phyloP scores from a whole-genome alignment of 2,888 invertebrate genomes.

The Meliscaeva auricollis region DNA sequence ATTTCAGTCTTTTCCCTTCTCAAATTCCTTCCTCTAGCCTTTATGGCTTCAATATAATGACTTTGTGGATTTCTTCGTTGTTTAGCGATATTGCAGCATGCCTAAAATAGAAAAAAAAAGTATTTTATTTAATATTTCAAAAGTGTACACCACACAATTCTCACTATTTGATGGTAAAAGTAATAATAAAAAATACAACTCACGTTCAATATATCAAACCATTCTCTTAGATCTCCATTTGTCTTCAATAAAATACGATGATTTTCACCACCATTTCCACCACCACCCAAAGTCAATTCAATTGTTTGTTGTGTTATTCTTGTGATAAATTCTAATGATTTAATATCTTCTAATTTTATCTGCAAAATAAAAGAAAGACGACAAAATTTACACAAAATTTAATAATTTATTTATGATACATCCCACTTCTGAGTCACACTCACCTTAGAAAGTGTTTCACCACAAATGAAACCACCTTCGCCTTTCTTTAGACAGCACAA shows the following conservation, averaged over 20 bases:
- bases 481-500: slow-evolving; percentile 68
- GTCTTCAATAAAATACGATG: slow-evolving; percentile 65
- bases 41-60: slow-evolving; percentile 65
- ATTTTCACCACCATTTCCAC: slow-evolving; percentile 45
- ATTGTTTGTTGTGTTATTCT: slow-evolving; percentile 69
- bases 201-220: slow-evolving; percentile 72
- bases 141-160: background rate
- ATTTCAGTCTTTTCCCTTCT: slow-evolving; percentile 71
- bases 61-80: slow-evolving; percentile 66
- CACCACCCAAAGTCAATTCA: slow-evolving; percentile 58
- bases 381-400: background rate
- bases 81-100: slow-evolving; percentile 68
- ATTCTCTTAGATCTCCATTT: slow-evolving; percentile 68
- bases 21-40: slow-evolving; percentile 69
- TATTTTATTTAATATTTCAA: slow-evolving; percentile 46
- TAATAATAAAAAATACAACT: slow-evolving; percentile 34
- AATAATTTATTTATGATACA: background rate
- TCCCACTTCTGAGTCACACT: slow-evolving; percentile 42
- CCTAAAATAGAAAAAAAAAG: slow-evolving; percentile 37
- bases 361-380: slow-evolving; percentile 16
- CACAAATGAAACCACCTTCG: slow-evolving; percentile 65
- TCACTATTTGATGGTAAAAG: background rate
- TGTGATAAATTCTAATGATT: slow-evolving; percentile 64
- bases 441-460: slow-evolving; percentile 68
- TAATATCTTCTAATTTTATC: slow-evolving; percentile 70